Base-by-base conservation (phyloP, 2,888 invertebrate species). In the Xanthorhoe spadicearia region DNA sequence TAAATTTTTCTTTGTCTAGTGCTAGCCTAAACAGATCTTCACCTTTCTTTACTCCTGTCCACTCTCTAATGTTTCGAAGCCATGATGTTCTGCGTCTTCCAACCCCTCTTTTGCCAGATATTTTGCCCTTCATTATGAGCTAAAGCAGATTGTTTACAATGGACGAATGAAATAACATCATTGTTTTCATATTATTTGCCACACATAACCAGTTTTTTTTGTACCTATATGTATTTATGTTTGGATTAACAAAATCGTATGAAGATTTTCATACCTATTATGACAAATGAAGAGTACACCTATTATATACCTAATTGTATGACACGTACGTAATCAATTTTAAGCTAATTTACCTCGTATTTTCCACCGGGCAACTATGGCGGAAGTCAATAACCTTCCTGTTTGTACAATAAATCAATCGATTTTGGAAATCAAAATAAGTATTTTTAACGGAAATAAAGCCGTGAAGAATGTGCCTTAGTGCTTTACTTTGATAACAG, bases 271-370 rank as follows among this genome's bases (percentile, higher is more conserved):
- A 32, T 32, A 7, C 32, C 32, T 32, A 32, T 32, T 46, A 50
- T 62, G 56, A 56, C 55, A 56, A 38, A 38, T 51, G 9, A 17
- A 49, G 28, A 13, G 3, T 38, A 52, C 13, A n/a, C n/a, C n/a
- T 46, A 18, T 35, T 38, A 19, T 32, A 6, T 32, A 32, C 32
- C 32, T 32, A 32, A 4, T 32, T 32, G 32, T 2, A 58, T 32
- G 17, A 59, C 5, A 43, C 10, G 10, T 19, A 18, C 15, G 7
- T 58, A 32, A 49, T 59, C 58, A 19, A 50, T 15, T 23, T 32
- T 35, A 28, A 49, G 46, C 28, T 1, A 54, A 35, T 52, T 63
- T 63, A 57, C 62, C 62, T 63, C 56, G 62, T 63, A 57, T 23
- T 46, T 63, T 50, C 62, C 62, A 9, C 28, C 1, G 10, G 32